Conservation (phyloP, 2,888 invertebrate species). For the Incurvaria masculella region DNA sequence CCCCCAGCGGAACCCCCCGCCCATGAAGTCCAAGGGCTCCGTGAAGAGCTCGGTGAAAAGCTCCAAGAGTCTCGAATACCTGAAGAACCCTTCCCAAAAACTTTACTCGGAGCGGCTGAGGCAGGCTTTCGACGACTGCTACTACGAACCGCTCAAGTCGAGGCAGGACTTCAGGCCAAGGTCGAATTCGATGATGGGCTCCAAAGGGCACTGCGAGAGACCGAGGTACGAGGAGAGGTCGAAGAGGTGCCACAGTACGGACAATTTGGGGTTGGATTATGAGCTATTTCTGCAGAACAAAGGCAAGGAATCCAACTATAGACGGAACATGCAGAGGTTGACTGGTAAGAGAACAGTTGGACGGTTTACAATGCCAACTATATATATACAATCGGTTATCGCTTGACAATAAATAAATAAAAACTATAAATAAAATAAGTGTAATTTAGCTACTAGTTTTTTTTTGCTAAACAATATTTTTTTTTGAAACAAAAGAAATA, state of each 20-base stretch:
- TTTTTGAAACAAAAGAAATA: too few relatives aligned
- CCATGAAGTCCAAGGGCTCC: conserved; percentile 13
- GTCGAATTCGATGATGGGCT: conserved; percentile 23
- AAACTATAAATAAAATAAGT: too few relatives aligned
- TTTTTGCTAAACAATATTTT: too few relatives aligned
- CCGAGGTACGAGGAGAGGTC: conserved; percentile 16
- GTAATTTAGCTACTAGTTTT: too few relatives aligned
- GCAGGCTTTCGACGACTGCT: conserved; percentile 39
- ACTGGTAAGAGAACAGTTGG: conserved; percentile 27
- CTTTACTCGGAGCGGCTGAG: conserved; percentile 38
- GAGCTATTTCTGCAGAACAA: conserved; percentile 63
- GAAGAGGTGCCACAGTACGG: conserved; percentile 34
- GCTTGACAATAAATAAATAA: neutral
- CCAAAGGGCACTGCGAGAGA: conserved; percentile 24
- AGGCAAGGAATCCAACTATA: conserved; percentile 26
- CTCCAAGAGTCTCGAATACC: conserved; percentile 52
- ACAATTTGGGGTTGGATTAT: conserved; percentile 73
- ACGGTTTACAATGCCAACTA: neutral
- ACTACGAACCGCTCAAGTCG: conserved; percentile 24
- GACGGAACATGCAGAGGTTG: conserved; percentile 45
- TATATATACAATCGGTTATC: neutral
- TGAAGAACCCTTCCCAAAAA: conserved; percentile 47
- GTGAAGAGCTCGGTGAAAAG: conserved; percentile 29
- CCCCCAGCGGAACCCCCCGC: conserved; percentile 12
- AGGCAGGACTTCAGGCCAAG: conserved; percentile 20